Evolutionary conservation across 2,888 invertebrate genomes (phyloP), one percentile per base, ranked within the genome.

Genomic region (Poecilobothrus nobilitatus): DNA sequence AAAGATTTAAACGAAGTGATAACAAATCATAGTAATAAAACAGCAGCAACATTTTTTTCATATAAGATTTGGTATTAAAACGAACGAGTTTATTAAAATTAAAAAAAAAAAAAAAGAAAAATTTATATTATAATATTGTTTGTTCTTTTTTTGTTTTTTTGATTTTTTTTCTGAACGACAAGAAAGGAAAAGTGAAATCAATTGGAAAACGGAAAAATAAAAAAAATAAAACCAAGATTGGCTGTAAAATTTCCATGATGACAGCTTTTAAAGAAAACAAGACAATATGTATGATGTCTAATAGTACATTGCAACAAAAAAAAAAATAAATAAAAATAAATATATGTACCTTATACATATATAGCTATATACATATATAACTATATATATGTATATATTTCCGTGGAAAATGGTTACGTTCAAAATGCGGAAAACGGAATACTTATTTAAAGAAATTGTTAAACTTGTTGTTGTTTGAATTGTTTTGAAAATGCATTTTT

Each of bases 211-310:
- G 5, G 2, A 27, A 27, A 27, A 27, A 27, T 27, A 27, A 5
- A 4, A 27, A 27, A 27, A 27, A 27, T 5, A 27, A n/a, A n/a
- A 5, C 27, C 2, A 27, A 27, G 5, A 27, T 27, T 27, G 27
- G 27, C 27, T 27, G 27, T 27, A 27, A 27, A 27, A 53, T 12
- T 53, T 53, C 53, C 53, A 67, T 69, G 67, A 70, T 69, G 66
- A 68, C 67, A 6, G 63, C 41, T 66, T 71, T 84, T 84, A 72
- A 84, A 84, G 21, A 27, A 27, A 27, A 27, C 84, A 84, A 75
- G 83, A 83, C 1, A 84, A 83, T 69, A 83, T 83, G 37, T 37
- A 12, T 37, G 37, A 5, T 8, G 37, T 37, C 12, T 37, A 37
- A 12, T 37, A 37, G 37, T 37, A 37, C 27, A n/a, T n/a, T n/a